phyloP scores from a whole-genome alignment of 2,113 vertebrate species.

The Rhinoptilus africanus region DNA sequence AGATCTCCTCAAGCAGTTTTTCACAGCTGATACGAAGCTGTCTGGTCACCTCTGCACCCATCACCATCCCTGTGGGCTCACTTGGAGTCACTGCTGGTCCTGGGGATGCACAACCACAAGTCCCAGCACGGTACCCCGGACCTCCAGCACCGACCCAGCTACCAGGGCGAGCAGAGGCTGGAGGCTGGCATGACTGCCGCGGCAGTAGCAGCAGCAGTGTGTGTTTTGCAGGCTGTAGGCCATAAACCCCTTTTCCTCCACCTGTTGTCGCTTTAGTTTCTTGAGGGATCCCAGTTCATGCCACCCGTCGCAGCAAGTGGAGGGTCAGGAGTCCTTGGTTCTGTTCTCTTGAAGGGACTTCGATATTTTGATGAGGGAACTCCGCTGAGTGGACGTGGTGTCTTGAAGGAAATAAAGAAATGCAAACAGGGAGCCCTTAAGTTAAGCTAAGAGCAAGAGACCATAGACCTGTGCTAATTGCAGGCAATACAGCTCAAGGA shows the following conservation, averaged over 20 bases:
- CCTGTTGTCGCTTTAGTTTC: neutral
- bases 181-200: neutral
- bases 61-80: neutral
- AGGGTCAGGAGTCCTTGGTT: neutral
- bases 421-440: neutral
- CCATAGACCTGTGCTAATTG: rapidly evolving
- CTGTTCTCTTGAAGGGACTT: neutral
- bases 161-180: neutral
- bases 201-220: neutral
- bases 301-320: neutral
- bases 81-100: neutral
- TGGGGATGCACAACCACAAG: rapidly evolving
- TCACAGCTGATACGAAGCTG: neutral
- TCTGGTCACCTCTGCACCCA: rapidly evolving
- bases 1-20: neutral
- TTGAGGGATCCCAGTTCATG: neutral
- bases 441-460: neutral
- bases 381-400: neutral
- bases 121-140: rapidly evolving
- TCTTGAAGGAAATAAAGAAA: neutral
- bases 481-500: neutral
- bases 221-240: neutral
- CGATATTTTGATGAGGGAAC: neutral
- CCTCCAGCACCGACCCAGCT: neutral
- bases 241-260: neutral